A percentile compares a stretch with the other conserved stretches of the same genome.
phyloP scores from a whole-genome alignment of 2,797 vertebrate species.

The Eleutherodactylus coqui region DNA sequence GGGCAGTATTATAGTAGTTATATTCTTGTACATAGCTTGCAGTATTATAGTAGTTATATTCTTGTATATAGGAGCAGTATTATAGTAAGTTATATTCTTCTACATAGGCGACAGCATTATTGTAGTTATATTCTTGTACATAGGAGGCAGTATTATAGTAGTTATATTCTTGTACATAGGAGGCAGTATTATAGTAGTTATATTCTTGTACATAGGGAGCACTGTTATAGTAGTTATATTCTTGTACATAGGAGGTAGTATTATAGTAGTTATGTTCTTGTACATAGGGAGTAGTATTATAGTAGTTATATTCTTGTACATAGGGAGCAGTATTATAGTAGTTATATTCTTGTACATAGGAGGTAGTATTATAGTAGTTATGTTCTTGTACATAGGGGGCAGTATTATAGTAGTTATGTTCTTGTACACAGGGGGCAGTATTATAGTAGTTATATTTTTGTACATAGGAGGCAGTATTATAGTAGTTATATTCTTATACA shows the following conservation, averaged over 20 bases:
- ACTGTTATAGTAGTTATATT: slow-evolving; percentile 8
- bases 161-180: background rate
- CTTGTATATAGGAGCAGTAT: background rate
- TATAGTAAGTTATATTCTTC: slow-evolving; percentile 4
- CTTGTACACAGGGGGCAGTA: too few species aligned
- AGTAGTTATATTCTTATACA: too few species aligned
- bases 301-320: background rate
- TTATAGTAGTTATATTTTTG: too few species aligned
- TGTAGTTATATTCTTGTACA: background rate
- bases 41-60: slow-evolving; percentile 1
- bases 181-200: background rate
- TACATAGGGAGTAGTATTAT: background rate
- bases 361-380: too few species aligned
- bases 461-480: too few species aligned
- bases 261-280: background rate
- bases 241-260: background rate
- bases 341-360: too few species aligned
- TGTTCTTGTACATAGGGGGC: too few species aligned
- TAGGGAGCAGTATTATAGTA: too few species aligned
- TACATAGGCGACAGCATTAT: background rate
- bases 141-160: slow-evolving; percentile 1
- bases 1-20: background rate
- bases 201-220: background rate
- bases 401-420: too few species aligned
- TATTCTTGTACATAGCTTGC: background rate